These are phyloP conservation scores for Sinelater perroti DNA, from an alignment of 2,888 invertebrate genomes.

Conservation along the genomic window DNA sequence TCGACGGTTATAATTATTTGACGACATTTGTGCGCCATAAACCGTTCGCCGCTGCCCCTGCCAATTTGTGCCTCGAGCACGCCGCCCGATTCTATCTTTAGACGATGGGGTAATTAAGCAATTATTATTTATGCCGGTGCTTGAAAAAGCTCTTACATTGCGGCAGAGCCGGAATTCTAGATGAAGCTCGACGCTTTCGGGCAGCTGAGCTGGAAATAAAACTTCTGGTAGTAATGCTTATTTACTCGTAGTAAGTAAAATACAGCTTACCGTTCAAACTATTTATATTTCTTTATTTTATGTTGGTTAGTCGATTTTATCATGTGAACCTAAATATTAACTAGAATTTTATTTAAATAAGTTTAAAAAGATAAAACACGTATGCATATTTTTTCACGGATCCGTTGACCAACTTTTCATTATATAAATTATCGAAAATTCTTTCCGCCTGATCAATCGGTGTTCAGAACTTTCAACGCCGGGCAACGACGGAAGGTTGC, in stretches of 20 bases:
- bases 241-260: too few species aligned
- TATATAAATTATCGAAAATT: too few species aligned
- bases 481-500: conserved; percentile 10
- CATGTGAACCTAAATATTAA: too few species aligned
- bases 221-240: too few species aligned
- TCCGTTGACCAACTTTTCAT: not conserved
- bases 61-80: too few species aligned
- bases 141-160: too few species aligned
- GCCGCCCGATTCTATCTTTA: conserved; percentile 14
- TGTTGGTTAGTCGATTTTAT: too few species aligned
- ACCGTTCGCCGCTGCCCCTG: conserved; percentile 13
- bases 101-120: conserved; percentile 11
- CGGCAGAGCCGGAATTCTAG: not conserved
- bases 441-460: not conserved
- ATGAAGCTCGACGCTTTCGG: too few species aligned
- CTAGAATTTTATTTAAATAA: too few species aligned
- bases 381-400: not conserved
- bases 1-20: conserved; percentile 18
- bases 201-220: too few species aligned
- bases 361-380: not conserved
- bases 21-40: conserved; percentile 21
- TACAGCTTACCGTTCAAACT: too few species aligned
- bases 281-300: too few species aligned
- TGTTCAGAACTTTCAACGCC: conserved; percentile 2
- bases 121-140: conserved; percentile 13